Base-by-base conservation (phyloP, 2,888 invertebrate genomes). In the Cryptocephalus moraei region DNA sequence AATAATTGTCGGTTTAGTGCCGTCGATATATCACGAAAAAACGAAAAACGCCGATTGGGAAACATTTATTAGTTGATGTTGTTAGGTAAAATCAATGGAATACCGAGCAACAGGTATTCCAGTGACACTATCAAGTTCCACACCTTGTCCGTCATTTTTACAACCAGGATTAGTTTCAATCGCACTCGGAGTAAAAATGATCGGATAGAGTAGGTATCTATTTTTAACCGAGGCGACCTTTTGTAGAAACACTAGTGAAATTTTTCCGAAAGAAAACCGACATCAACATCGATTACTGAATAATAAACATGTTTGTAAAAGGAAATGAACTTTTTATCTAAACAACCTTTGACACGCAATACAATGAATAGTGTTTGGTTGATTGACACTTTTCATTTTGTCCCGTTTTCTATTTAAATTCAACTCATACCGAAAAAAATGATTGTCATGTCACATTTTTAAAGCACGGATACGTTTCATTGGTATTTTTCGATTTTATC, bases 241-340 rank as follows among this genome's bases (percentile, higher is more conserved):
- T 22, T 22, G 22, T 22, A 44, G 32, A 39, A 22, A 22, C 22
- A 22, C 22, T 22, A 22, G 22, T 22, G 22, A 22, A 22, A 22
- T 48, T 44, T 42, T 44, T 41, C 44, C 33, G 41, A 48, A 44
- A 48, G 33, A 46, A 45, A 44, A 47, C 41, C 41, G 54, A 49
- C 57, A 50, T 51, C 56, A 55, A 57, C 36, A 50, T 22, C 22
- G 50, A 50, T 48, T 52, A 53, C 55, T 55, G 56, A 57, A 61
- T 55, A 60, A 60, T 56, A 55, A 56, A 55, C 54, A 59, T 56
- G 53, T 62, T 65, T 63, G 56, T 59, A 63, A 63, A 63, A 63
- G 67, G 66, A 67, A 67, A 67, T 67, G 67, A 64, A 66, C 61
- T 66, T 65, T 66, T 67, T 67, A 67, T 67, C 66, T 59, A 57